Conservation (phyloP, 2,113 vertebrate genomes). For the Oxyruncus cristatus region DNA sequence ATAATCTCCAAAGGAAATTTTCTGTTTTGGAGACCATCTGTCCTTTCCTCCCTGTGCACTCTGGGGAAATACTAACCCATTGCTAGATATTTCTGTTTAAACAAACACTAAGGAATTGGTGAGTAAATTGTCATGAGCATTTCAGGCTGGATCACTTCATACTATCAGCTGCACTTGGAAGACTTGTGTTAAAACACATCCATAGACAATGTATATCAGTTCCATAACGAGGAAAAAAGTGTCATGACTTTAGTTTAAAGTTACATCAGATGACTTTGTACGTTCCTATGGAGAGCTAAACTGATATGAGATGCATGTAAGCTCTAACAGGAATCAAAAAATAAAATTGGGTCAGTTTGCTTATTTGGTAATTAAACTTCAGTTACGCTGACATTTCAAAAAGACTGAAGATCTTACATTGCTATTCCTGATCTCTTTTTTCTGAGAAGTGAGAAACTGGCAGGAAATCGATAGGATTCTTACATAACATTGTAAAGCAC, state of each 20-base stretch:
- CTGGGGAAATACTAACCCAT: slow-evolving; percentile 24
- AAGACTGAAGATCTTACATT: neutral
- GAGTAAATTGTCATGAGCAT: neutral
- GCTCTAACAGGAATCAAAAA: neutral
- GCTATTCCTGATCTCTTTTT: neutral
- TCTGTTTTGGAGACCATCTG: slow-evolving; percentile 18
- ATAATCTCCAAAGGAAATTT: slow-evolving; percentile 43
- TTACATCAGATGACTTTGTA: neutral
- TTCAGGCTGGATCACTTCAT: neutral
- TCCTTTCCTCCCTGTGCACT: neutral
- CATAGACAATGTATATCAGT: neutral
- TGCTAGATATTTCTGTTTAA: neutral
- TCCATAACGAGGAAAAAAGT: neutral
- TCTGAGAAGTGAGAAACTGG: neutral
- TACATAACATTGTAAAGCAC: neutral
- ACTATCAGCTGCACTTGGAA: neutral
- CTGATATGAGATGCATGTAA: neutral
- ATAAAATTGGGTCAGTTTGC: neutral
- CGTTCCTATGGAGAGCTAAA: neutral
- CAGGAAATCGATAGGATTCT: neutral
- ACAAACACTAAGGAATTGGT: neutral
- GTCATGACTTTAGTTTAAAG: neutral
- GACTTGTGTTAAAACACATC: neutral
- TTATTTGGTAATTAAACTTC: neutral
- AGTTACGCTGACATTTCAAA: neutral